Conservation (phyloP, 1,140 invertebrate genomes). For the Bicyclus anynana region DNA sequence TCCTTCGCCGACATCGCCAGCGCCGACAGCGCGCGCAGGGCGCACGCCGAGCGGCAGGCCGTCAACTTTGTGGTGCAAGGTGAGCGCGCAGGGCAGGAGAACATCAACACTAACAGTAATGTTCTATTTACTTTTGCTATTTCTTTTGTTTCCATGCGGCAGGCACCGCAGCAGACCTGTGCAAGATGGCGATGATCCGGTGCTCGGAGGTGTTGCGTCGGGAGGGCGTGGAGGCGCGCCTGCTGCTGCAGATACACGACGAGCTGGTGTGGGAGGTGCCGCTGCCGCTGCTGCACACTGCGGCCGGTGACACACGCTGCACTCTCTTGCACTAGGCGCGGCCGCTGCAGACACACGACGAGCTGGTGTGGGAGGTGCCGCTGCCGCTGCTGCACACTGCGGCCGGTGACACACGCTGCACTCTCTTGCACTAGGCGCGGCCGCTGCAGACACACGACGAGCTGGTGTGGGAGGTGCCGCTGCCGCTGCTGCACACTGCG, state of each 20-base stretch:
- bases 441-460: constrained; percentile 76
- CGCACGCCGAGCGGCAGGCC: not conserved
- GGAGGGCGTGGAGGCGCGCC: constrained; percentile 27
- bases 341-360: constrained; percentile 74
- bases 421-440: too few species aligned
- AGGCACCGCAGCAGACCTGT: constrained; percentile 80
- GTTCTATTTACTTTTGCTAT: constrained; percentile 79
- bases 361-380: constrained; percentile 78
- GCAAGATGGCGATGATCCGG: constrained; percentile 78
- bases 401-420: not conserved
- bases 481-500: constrained; percentile 23
- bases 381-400: constrained; percentile 24
- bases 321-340: too few species aligned
- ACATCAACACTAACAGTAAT: too few species aligned
- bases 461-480: constrained; percentile 76
- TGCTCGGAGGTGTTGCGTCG: constrained; percentile 44
- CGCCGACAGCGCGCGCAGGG: not conserved
- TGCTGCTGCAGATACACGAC: constrained; percentile 80
- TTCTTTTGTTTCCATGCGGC: constrained; percentile 38
- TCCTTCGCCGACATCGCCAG: not conserved
- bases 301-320: not conserved
- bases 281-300: constrained; percentile 23
- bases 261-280: constrained; percentile 78
- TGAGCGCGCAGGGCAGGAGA: constrained; percentile 70
- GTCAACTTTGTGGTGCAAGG: not conserved